Evolutionary conservation across 2,113 vertebrate species (phyloP).

Genomic region (Heliornis fulica): DNA sequence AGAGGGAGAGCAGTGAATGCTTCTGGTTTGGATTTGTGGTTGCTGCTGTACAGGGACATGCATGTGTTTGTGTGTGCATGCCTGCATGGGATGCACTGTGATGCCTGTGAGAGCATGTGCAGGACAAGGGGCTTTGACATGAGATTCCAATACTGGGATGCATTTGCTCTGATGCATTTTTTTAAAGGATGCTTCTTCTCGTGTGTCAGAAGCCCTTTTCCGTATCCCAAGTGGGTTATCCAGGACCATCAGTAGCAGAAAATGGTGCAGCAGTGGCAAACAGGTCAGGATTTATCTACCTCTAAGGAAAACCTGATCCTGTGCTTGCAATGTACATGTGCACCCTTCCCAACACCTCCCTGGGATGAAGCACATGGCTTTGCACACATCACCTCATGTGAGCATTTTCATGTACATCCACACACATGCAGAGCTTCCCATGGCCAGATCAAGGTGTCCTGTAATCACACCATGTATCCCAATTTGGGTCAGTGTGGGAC

Average conservation of each 20-base stretch:
- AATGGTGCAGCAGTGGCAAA: not conserved
- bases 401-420: no score
- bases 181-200: not conserved
- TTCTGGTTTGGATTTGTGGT: accelerated
- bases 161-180: not conserved
- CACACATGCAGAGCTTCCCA: not conserved
- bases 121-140: not conserved
- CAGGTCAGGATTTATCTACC: not conserved
- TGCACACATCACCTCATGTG: not conserved
- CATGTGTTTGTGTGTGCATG: accelerated
- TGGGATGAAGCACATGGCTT: not conserved
- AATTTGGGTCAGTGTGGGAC: accelerated
- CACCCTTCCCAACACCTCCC: not conserved
- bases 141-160: not conserved
- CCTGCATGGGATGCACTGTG: accelerated
- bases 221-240: accelerated
- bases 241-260: not conserved
- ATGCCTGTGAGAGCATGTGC: not conserved
- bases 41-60: accelerated
- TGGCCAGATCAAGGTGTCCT: no score
- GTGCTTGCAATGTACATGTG: accelerated
- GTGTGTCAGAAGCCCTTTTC: not conserved
- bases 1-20: accelerated
- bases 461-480: not conserved
- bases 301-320: not conserved